Evolutionary conservation across 2,797 vertebrate genomes (phyloP), one percentile per base, ranked within the genome.

Genomic region (Gila robusta): DNA sequence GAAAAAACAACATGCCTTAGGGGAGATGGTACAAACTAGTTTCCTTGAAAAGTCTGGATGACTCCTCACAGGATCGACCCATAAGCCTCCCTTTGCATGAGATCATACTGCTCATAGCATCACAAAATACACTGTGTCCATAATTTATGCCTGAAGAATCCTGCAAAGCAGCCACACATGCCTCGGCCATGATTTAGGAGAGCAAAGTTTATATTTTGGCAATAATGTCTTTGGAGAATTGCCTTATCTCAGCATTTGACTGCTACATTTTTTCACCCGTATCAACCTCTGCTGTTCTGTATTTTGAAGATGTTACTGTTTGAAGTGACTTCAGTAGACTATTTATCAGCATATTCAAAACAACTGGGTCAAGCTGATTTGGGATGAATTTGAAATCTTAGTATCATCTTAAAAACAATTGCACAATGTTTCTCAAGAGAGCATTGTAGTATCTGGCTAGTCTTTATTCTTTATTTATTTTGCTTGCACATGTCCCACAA

Each of bases 151-250:
- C 84, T 54, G 72, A 87, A 44, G 54, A 72, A 77, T 87, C 86
- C 88, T 54, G 81, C 77, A 90, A 86, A 87, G 87, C 87, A 71
- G 82, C 70, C 64, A 52, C 87, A 83, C 74, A 86, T 85, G 71
- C 62, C 79, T 69, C 41, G 28, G 11, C 3, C 44, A 44, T 71
- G n/a, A 41, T 56, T 79, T 83, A 88, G 76, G 64, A 86, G 17
- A 84, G 86, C 39, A 87, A 87, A 72, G 54, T 70, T 83, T 80
- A 82, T 88, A 56, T 83, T 90, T 73, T 84, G 69, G 49, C 78
- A 85, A 83, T 83, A 67, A 84, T 81, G 80, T 81, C 70, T 37
- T 82, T 82, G 85, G 44, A 87, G 54, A 89, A 83, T 52, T 26
- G 83, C 12, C 86, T 80, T 66, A 85, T 78, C n/a, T 56, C 9